Evolutionary conservation across 2,797 vertebrate species (phyloP), one percentile per base, ranked within the genome.

Genomic region (Thripadectes ignobilis): DNA sequence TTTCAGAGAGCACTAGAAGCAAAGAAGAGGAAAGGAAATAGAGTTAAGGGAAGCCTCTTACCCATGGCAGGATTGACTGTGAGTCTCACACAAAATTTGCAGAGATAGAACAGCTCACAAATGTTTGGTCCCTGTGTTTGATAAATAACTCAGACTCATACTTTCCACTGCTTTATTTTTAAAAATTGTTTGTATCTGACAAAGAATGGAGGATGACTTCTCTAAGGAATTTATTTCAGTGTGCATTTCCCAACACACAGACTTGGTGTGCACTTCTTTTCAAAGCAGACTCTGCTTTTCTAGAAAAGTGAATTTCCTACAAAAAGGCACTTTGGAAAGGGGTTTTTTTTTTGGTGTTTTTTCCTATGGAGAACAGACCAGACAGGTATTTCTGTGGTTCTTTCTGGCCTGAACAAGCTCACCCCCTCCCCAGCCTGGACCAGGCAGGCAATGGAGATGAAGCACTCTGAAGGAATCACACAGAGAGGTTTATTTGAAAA

Each of bases 231-330:
- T 54, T 29, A 32, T 12, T 34, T 74, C 29, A 30, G 11, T 22
- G 10, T 57, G 39, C 24, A 54, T 19, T 22, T 59, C 8, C 10
- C 45, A 65, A 29, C 12, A 14, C 45, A 34, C 0, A 0, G 45
- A 14, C 10, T 32, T 41, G 3, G 8, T 27, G 8, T 7, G 20
- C 9, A 21, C 16, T 46, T 59, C 23, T 54, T 79, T 55, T 52
- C 46, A 6, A 57, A 55, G 18, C n/a, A 74, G 38, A 65, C 12
- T 5, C 5, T 63, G 29, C 18, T 86, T 72, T 72, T 26, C 45
- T 46, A 10, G 21, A 24, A 52, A 9, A 3, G 7, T 5, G 1
- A 78, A 26, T 32, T 4, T 14, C 36, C 72, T 32, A 21, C 4
- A 7, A 21, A 45, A 89, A 92, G 20, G 8, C 30, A 43, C 16